These are phyloP conservation scores for Sterrhoptilus dennistouni DNA, from an alignment of 2,113 vertebrate genomes.

Conservation along the genomic window DNA sequence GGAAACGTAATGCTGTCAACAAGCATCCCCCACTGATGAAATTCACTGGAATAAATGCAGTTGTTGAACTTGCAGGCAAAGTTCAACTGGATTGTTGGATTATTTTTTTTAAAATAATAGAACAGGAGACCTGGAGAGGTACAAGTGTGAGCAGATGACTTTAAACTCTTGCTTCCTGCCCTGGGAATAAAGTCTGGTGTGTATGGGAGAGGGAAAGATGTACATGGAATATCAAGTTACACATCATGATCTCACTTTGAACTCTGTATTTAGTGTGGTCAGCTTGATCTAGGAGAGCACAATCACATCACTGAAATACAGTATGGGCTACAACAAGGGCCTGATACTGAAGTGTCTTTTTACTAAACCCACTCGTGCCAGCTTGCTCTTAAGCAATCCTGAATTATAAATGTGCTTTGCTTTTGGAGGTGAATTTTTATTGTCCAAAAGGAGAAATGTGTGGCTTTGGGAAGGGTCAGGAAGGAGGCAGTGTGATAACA, in stretches of 20 bases:
- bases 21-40: not conserved
- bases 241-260: rapidly evolving
- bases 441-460: not conserved
- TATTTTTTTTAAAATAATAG: not conserved
- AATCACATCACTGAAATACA: not conserved
- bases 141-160: not conserved
- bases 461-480: not conserved
- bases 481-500: not conserved
- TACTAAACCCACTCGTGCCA: not conserved
- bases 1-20: not conserved
- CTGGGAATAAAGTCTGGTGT: not conserved
- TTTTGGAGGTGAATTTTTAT: not conserved
- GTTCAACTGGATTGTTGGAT: not conserved
- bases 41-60: not conserved
- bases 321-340: not conserved
- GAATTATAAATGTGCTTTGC: not conserved
- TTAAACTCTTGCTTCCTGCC: not conserved
- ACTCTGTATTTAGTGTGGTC: not conserved
- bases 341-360: not conserved
- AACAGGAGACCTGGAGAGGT: not conserved
- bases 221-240: not conserved
- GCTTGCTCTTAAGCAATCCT: not conserved
- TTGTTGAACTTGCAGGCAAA: not conserved
- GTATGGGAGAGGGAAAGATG: not conserved
- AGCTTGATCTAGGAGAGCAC: rapidly evolving